Conservation (phyloP, 2,888 invertebrate genomes). For the Mallateleia sp. region DNA sequence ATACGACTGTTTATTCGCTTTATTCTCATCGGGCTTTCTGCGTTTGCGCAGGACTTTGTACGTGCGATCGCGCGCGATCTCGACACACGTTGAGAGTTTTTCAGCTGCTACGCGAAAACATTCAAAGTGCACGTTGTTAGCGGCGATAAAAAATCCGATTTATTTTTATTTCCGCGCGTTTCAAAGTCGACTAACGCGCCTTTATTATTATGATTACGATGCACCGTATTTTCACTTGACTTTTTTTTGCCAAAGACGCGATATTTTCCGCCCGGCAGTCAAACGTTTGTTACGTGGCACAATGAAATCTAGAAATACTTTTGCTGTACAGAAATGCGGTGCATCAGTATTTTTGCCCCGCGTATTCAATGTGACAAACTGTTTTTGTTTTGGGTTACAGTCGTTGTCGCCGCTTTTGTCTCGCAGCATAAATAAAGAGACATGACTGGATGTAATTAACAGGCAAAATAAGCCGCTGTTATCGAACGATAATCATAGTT, state of each 20-base stretch:
- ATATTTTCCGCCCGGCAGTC: constrained; percentile 38
- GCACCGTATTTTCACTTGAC: constrained; percentile 13
- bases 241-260: constrained; percentile 37
- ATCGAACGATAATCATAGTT: too few relatives aligned
- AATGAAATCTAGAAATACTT: constrained; percentile 36
- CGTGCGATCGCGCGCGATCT: constrained; percentile 11
- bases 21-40: constrained; percentile 58
- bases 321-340: not conserved
- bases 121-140: constrained; percentile 5
- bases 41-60: constrained; percentile 57
- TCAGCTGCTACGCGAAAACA: constrained; percentile 16
- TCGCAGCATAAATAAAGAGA: constrained; percentile 21
- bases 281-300: constrained; percentile 41
- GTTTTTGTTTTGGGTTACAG: constrained; percentile 32
- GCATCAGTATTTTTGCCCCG: constrained; percentile 32
- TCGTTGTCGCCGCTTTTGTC: not conserved
- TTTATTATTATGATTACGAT: constrained; percentile 20
- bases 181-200: not conserved
- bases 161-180: constrained; percentile 2
- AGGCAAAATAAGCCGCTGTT: constrained; percentile 42
- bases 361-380: constrained; percentile 26
- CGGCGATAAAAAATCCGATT: constrained; percentile 18
- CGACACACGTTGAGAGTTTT: constrained; percentile 21
- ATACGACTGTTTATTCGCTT: constrained; percentile 65
- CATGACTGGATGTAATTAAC: constrained; percentile 43